Conservation (phyloP, 1,140 invertebrate genomes). For the Halyomorpha halys region DNA sequence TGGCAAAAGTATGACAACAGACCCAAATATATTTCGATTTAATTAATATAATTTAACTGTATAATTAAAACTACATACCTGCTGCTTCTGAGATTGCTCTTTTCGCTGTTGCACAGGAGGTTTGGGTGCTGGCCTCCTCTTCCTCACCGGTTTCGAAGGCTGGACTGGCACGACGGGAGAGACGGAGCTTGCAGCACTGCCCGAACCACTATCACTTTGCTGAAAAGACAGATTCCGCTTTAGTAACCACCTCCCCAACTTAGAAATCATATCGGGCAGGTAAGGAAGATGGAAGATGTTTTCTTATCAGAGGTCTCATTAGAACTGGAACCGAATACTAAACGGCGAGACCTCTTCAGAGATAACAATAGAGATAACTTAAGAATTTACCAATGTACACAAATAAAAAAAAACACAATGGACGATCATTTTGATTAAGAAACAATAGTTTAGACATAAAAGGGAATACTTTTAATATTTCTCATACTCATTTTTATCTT, state of each 20-base stretch:
- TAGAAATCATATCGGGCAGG: neutral
- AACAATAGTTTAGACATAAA: no score
- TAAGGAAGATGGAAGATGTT: neutral
- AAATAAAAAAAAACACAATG: no score
- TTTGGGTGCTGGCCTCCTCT: slow-evolving; percentile 48
- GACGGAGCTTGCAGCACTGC: slow-evolving; percentile 25
- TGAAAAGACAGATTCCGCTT: slow-evolving; percentile 1
- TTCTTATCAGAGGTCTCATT: neutral
- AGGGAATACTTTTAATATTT: no score
- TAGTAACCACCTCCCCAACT: neutral
- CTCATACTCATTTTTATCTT: no score
- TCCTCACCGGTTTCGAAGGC: slow-evolving; percentile 37
- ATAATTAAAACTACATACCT: neutral
- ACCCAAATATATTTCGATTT: no score
- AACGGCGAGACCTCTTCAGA: slow-evolving; percentile 3
- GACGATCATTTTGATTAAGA: no score
- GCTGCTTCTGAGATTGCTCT: slow-evolving; percentile 15
- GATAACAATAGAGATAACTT: slow-evolving; percentile 12
- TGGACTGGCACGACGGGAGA: slow-evolving; percentile 19
- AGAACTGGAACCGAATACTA: neutral
- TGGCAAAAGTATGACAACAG: no score
- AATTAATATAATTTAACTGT: no score
- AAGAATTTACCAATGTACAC: neutral
- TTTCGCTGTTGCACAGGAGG: slow-evolving; percentile 36
- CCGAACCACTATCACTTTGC: slow-evolving; percentile 13